Conservation (phyloP, 2,888 invertebrate genomes). For the Zhuqinia jingwanae region DNA sequence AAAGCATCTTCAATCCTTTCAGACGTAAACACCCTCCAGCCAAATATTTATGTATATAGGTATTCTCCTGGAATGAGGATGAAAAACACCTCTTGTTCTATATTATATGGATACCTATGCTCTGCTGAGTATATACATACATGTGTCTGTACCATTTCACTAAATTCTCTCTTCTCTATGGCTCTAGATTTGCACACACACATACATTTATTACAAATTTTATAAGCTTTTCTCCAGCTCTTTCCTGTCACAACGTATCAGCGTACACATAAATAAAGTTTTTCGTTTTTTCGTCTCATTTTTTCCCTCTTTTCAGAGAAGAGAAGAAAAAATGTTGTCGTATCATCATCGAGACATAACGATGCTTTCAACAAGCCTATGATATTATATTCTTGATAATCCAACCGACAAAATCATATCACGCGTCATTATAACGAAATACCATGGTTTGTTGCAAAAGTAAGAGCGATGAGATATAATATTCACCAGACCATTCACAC, state of each 20-base stretch:
- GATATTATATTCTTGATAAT: conserved; percentile 63
- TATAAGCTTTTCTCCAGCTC: conserved; percentile 31
- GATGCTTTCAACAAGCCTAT: conserved; percentile 61
- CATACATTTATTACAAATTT: background rate
- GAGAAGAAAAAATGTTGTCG: conserved; percentile 36
- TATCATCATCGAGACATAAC: conserved; percentile 54
- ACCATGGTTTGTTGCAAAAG: conserved; percentile 18
- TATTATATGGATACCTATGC: background rate
- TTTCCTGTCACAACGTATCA: conserved; percentile 44
- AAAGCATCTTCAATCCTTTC: conserved; percentile 21
- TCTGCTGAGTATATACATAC: too few relatives aligned
- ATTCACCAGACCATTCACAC: background rate
- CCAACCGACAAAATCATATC: conserved; percentile 69
- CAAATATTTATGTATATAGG: conserved; percentile 31
- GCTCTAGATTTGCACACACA: background rate
- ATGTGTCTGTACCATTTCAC: conserved; percentile 46
- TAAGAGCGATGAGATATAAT: background rate
- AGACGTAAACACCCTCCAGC: conserved; percentile 18
- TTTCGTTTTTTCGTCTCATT: conserved; percentile 24
- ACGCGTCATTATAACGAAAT: conserved; percentile 42
- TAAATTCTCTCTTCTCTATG: too few relatives aligned
- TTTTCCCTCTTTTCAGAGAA: conserved; percentile 10
- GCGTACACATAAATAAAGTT: conserved; percentile 40
- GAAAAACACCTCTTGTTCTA: conserved; percentile 26
- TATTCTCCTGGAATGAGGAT: background rate